These are phyloP conservation scores for Phalacrocorax aristotelis DNA, from an alignment of 2,113 vertebrate genomes.

Conservation along the genomic window DNA sequence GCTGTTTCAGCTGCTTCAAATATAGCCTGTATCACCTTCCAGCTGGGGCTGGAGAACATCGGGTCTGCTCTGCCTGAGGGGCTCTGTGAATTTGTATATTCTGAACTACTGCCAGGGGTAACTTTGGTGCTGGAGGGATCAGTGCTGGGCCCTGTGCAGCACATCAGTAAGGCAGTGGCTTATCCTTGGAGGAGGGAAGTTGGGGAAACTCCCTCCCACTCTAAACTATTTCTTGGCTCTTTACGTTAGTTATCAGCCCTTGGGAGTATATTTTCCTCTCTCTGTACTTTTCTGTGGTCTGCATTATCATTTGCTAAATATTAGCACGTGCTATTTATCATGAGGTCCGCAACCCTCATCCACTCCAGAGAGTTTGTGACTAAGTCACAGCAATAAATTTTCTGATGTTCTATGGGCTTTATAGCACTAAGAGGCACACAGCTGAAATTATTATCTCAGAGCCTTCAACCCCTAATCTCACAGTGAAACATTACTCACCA, in stretches of 20 bases:
- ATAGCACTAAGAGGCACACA: background rate
- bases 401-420: background rate
- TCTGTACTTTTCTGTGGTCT: background rate
- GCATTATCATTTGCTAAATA: conserved; percentile 51
- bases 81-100: background rate
- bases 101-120: conserved; percentile 37
- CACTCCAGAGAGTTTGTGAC: conserved; percentile 13
- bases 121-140: conserved; percentile 6
- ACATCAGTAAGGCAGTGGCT: background rate
- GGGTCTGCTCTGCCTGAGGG: background rate
- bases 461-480: conserved; percentile 1
- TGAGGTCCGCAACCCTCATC: background rate
- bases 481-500: background rate
- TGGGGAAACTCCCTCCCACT: background rate
- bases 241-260: conserved; percentile 7
- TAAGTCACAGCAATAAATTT: conserved; percentile 42
- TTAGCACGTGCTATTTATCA: conserved; percentile 46
- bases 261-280: conserved; percentile 36
- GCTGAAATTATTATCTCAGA: conserved; percentile 11
- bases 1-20: background rate
- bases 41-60: conserved; percentile 24
- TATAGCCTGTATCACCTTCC: conserved; percentile 9
- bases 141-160: background rate
- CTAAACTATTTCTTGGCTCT: conserved; percentile 27
- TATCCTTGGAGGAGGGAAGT: background rate